These are phyloP conservation scores for Bradysia coprophila DNA, from an alignment of 1,140 invertebrate species.

Conservation along the genomic window DNA sequence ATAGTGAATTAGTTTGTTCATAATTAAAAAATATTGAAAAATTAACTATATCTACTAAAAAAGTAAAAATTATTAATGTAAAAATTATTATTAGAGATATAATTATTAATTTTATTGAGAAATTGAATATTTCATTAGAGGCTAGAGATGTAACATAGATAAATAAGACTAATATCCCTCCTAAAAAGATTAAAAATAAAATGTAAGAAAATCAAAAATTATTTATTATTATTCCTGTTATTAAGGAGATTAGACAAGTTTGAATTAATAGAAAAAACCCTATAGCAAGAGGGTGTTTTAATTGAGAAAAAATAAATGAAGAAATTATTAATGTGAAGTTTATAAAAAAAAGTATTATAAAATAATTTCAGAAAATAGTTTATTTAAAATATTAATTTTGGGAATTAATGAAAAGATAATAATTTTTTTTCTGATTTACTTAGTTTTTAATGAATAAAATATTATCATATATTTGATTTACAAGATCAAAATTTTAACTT, in stretches of 20 bases:
- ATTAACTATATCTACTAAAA: slow-evolving; percentile 8
- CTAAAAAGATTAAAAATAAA: slow-evolving; percentile 30
- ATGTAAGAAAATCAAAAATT: slow-evolving; percentile 29
- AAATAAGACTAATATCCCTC: slow-evolving; percentile 34
- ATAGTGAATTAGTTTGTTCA: slow-evolving; percentile 12
- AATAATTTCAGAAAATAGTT: slow-evolving; percentile 29
- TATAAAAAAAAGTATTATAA: too few species aligned
- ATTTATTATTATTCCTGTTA: slow-evolving; percentile 19
- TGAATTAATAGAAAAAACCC: slow-evolving; percentile 27
- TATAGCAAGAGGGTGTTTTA: slow-evolving; percentile 28
- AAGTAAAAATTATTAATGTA: slow-evolving; percentile 11
- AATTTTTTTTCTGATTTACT: too few species aligned
- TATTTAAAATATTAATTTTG: slow-evolving; percentile 36
- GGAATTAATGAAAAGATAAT: slow-evolving; percentile 31
- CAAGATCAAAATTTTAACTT: slow-evolving; percentile 37
- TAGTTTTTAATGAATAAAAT: slow-evolving; percentile 17
- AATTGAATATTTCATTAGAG: slow-evolving; percentile 31
- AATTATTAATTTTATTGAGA: slow-evolving; percentile 12
- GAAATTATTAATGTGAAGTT: too few species aligned
- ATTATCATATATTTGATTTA: slow-evolving; percentile 31
- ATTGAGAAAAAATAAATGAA: slow-evolving; percentile 23
- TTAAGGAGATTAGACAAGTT: slow-evolving; percentile 24
- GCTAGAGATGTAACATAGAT: slow-evolving; percentile 33
- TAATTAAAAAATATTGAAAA: slow-evolving; percentile 6
- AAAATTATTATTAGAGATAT: slow-evolving; percentile 9